Evolutionary conservation across 1,140 invertebrate genomes (phyloP), one percentile per base, ranked within the genome.

Genomic region (Drosophila albomicans): DNA sequence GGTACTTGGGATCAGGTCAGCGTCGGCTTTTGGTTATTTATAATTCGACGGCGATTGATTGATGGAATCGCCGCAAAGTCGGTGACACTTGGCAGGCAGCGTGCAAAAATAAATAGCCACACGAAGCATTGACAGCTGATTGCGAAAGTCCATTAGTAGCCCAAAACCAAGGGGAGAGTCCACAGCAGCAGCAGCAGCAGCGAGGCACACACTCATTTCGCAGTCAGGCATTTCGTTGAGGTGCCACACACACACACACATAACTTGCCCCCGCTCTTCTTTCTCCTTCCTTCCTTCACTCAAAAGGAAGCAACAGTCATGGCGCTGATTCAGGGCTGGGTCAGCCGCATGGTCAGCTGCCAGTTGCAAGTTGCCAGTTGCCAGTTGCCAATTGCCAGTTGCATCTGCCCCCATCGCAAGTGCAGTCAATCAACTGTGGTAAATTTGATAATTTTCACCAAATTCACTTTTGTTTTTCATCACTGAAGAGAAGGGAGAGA

Each of bases 51-150:
- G 72, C 80, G 78, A 84, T 88, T 88, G 84, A 88, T 88, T 88
- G 84, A 88, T 88, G 85, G 84, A 88, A 88, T 78, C 84, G 70
- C 74, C 87, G 84, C 81, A 80, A 85, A 88, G 84, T 88, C 84
- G 84, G 85, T 89, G 84, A 88, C 84, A 88, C 81, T 88, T 88
- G 85, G 84, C 80, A 89, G 85, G 84, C 80, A 89, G 74, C 78
- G 85, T 67, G 84, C 84, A 88, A 88, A 88, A 89, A 88, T 88
- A 88, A 88, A 88, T 88, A 89, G 87, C 81, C 85, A 73, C 80
- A 75, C 73, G 77, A 68, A 88, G 77, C 85, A 88, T 81, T 88
- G 84, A 88, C 84, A 88, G 84, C 85, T 88, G 84, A 88, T 89
- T 88, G 84, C 84, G 74, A 88, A 88, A 88, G 85, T 88, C 84